Conservation (phyloP, 2,888 invertebrate species). For the Cheilosia impressa region DNA sequence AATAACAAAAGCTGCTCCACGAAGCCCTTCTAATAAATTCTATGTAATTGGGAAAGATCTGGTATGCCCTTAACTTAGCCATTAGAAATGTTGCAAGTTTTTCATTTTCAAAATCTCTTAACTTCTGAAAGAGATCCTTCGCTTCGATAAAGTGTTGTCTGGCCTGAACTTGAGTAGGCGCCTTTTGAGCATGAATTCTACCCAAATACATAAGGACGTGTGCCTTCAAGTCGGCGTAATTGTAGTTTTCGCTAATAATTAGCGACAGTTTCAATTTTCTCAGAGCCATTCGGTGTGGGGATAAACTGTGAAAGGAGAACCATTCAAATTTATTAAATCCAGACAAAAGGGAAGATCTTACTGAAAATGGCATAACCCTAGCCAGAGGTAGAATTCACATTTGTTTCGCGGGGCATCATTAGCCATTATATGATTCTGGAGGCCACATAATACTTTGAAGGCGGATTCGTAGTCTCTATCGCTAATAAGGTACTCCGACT, state of each 20-base stretch:
- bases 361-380: slow-evolving; percentile 62
- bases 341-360: neutral
- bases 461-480: slow-evolving; percentile 21
- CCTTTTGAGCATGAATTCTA: slow-evolving; percentile 50
- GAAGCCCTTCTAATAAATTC: slow-evolving; percentile 50
- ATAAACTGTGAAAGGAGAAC: slow-evolving; percentile 12
- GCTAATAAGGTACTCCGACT: slow-evolving; percentile 44
- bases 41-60: slow-evolving; percentile 58
- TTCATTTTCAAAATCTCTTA: slow-evolving; percentile 56
- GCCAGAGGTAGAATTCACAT: slow-evolving; percentile 61
- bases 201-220: slow-evolving; percentile 51
- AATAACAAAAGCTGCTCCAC: slow-evolving; percentile 34
- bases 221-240: slow-evolving; percentile 42
- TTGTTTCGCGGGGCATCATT: slow-evolving; percentile 34
- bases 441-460: neutral
- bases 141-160: slow-evolving; percentile 52
- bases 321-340: neutral
- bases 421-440: slow-evolving; percentile 36
- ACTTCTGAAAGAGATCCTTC: slow-evolving; percentile 21
- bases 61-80: slow-evolving; percentile 55
- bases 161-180: slow-evolving; percentile 19
- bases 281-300: slow-evolving; percentile 4
- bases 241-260: slow-evolving; percentile 35
- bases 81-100: slow-evolving; percentile 54
- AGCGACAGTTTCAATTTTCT: slow-evolving; percentile 59